Evolutionary conservation across 2,888 invertebrate genomes (phyloP), one percentile per base, ranked within the genome.

Genomic region (Glomeris marginata): DNA sequence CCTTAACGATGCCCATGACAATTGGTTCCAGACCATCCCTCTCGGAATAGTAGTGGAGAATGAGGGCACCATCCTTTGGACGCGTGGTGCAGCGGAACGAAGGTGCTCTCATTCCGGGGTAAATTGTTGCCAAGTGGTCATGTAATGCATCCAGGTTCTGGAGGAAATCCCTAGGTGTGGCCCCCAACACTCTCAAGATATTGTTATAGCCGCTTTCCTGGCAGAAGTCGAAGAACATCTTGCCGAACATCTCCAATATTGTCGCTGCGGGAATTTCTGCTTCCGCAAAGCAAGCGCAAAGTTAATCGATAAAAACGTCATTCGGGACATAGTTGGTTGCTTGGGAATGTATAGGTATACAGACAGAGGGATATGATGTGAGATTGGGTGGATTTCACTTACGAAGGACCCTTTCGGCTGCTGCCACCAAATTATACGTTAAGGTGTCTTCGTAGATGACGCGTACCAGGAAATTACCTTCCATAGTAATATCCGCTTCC

Each of bases 201-300:
- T 90, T 88, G 64, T 92, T 92, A 63, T 92, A 94, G n/a, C 94
- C 92, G 2, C 90, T 91, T 65, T 91, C 90, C 66, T 92, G 88
- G 62, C 92, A 94, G 63, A 92, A 90, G 67, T 92, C 91, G 64
- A 92, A 92, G 70, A 94, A 94, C 59, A 87, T 91, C 64, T 85
- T 86, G 1, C 94, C 94, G 62, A 94, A 91, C 3, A 85, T 70
- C 65, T 91, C 90, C 60, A 92, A 69, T 58, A 92, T 88, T 34
- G 81, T 81, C 61, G 85, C 81, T 1, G 90, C 90, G 34, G 90
- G 88, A 55, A 88, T 85, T 64, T 88, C 91, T 91, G 65, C 3
- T 70, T 42, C 10, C 35, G n/a, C 5, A 44, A 45, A 15, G 70
- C 51, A 52, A 52, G 38, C 50, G 22, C 2, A 50, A 36, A 44